Conservation (phyloP, 1,140 invertebrate species). For the Aphis gossypii region DNA sequence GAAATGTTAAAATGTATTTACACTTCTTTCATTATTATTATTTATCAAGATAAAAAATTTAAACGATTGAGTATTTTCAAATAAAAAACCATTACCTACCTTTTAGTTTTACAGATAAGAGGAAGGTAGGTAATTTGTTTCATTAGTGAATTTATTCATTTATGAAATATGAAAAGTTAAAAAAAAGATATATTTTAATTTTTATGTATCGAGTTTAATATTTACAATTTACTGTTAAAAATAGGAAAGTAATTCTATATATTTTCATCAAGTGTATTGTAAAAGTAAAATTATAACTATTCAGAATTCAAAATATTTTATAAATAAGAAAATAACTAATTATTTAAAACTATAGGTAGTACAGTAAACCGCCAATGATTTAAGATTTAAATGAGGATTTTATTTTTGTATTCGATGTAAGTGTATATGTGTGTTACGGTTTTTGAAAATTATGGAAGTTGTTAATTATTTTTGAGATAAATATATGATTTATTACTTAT, state of each 20-base stretch:
- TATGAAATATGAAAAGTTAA: not conserved
- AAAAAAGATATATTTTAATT: not conserved
- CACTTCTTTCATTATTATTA: constrained; percentile 4
- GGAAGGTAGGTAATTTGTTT: constrained; percentile 4
- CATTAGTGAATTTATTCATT: constrained; percentile 9
- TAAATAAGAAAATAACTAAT: not conserved
- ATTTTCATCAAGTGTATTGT: not conserved
- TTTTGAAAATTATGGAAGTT: not conserved
- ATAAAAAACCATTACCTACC: constrained; percentile 7
- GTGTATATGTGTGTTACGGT: not conserved
- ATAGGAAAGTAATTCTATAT: not conserved
- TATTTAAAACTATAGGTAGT: not conserved
- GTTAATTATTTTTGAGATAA: constrained; percentile 6
- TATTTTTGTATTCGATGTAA: not conserved
- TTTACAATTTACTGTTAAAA: too few relatives aligned
- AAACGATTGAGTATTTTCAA: constrained; percentile 21
- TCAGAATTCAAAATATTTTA: not conserved
- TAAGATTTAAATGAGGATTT: not conserved
- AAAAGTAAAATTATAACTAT: not conserved
- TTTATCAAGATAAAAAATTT: constrained; percentile 28
- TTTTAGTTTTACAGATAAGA: constrained; percentile 16
- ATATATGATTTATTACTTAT: constrained; percentile 39
- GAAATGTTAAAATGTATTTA: constrained; percentile 51
- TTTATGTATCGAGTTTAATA: not conserved
- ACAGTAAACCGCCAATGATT: not conserved